Evolutionary conservation across 2,113 vertebrate genomes (phyloP), one percentile per base, ranked within the genome.

Genomic region (Phainopepla nitens): DNA sequence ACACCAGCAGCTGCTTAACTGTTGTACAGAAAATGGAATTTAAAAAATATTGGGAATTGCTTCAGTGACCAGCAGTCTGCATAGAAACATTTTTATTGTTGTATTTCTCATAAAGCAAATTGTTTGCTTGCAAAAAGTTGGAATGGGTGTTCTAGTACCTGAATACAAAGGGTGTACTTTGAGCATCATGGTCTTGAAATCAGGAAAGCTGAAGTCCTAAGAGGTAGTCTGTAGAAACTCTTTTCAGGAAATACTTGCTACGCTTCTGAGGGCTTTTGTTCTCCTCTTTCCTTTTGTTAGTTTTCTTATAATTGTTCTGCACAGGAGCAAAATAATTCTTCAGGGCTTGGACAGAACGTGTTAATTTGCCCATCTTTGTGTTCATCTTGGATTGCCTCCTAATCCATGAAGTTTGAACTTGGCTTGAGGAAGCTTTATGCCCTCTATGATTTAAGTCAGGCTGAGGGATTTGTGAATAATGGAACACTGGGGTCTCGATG

Each of bases 401-500:
- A 35, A 31, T 42, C 41, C 4, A 0, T 23, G 68, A 51, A 45
- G 56, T 29, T 16, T 58, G 82, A 90, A 47, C 51, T 94, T 78
- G 82, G 56, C 72, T 35, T 20, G 39, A 78, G 86, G 65, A 89
- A 90, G 69, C 41, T 75, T 62, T 31, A 10, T 47, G n/a, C 35
- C 24, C 56, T 64, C 36, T 36, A 0, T 1, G 6, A 20, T 76
- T 92, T 33, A 20, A 70, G 64, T 66, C 31, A 78, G 64, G 44
- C 28, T 8, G 13, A 81, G 44, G 51, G 41, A 51, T 68, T 77
- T 35, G 19, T 45, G 41, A 71, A 10, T 66, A 54, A 35, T 0
- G 0, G 36, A 65, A 23, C 0, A 0, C 2, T 76, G 82, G 49
- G 36, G n/a, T 92, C 45, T 88, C 71, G 36, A 0, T 71, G 75